Conservation (phyloP, 1,140 invertebrate species). For the Lordiphosa stackelbergi region DNA sequence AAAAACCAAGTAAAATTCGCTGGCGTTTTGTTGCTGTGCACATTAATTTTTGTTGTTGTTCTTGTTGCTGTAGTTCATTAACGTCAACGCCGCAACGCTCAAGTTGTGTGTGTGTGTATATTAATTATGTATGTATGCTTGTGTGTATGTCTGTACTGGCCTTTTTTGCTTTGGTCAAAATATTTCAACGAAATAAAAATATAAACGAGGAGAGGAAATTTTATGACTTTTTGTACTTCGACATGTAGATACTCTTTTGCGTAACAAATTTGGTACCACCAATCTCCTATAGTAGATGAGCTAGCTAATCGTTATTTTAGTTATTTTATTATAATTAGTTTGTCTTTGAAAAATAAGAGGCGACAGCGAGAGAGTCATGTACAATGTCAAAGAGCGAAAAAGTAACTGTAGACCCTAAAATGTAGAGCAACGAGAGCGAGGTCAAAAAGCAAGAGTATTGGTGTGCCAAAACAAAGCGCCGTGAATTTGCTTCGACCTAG, state of each 20-base stretch:
- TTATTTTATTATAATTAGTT: too few species aligned
- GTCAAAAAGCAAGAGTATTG: too few species aligned
- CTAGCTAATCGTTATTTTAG: too few species aligned
- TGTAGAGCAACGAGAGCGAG: too few species aligned
- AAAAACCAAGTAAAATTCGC: slow-evolving; percentile 19
- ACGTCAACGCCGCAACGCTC: slow-evolving; percentile 31
- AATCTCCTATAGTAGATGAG: too few species aligned
- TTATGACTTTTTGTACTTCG: background rate
- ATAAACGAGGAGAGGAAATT: background rate
- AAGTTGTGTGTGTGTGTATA: slow-evolving; percentile 11
- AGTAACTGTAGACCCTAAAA: too few species aligned
- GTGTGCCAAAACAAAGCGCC: too few species aligned
- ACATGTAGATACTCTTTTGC: background rate
- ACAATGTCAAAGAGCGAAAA: too few species aligned
- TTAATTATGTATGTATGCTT: slow-evolving; percentile 10
- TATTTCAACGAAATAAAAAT: slow-evolving; percentile 17
- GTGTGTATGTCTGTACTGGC: slow-evolving; percentile 7
- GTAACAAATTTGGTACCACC: background rate
- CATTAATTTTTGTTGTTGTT: slow-evolving; percentile 1
- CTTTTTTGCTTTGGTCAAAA: slow-evolving; percentile 35
- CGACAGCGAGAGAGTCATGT: too few species aligned
- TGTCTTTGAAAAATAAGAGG: too few species aligned
- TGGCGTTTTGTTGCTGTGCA: slow-evolving; percentile 15
- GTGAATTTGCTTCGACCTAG: too few species aligned
- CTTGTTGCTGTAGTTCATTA: slow-evolving; percentile 36